A percentile compares a stretch with the other conserved stretches of the same genome.
Evolutionary conservation across 2,113 vertebrate species (phyloP).

Genomic region (Cinclus mexicanus): DNA sequence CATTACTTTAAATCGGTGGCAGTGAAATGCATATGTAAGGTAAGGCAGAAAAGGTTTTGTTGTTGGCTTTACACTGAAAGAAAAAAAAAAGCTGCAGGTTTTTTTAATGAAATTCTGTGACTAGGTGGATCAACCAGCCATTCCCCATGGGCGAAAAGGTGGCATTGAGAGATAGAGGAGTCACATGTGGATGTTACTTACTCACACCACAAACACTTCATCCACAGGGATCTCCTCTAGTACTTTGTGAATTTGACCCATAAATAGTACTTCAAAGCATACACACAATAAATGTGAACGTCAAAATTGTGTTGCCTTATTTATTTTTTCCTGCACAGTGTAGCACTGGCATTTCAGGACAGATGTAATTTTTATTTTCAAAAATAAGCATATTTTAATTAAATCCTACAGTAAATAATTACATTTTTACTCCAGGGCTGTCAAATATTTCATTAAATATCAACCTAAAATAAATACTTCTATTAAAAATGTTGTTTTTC

Average conservation of each 20-base stretch:
- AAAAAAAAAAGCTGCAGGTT: not conserved
- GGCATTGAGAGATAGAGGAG: not conserved
- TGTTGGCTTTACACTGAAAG: not conserved
- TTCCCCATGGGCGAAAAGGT: not conserved
- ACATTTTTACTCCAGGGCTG: not conserved
- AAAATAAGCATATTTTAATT: slow-evolving; percentile 10
- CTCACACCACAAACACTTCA: not conserved
- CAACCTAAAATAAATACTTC: slow-evolving; percentile 13
- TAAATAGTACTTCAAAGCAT: not conserved
- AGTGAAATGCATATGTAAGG: not conserved
- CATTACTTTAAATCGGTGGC: not conserved
- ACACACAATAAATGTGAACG: not conserved
- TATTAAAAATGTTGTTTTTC: not conserved
- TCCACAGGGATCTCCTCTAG: not conserved
- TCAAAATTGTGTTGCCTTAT: not conserved
- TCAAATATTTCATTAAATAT: not conserved
- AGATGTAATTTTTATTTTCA: not conserved
- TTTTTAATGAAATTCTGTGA: not conserved
- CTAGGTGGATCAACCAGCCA: not conserved
- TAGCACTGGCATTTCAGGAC: not conserved
- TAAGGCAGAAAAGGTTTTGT: not conserved
- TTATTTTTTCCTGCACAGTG: not conserved
- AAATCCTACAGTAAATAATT: slow-evolving; percentile 10
- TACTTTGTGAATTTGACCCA: not conserved
- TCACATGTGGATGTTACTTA: not conserved